phyloP scores from a whole-genome alignment of 92 coral and sea anemone species.

The Diadumene lineata region DNA sequence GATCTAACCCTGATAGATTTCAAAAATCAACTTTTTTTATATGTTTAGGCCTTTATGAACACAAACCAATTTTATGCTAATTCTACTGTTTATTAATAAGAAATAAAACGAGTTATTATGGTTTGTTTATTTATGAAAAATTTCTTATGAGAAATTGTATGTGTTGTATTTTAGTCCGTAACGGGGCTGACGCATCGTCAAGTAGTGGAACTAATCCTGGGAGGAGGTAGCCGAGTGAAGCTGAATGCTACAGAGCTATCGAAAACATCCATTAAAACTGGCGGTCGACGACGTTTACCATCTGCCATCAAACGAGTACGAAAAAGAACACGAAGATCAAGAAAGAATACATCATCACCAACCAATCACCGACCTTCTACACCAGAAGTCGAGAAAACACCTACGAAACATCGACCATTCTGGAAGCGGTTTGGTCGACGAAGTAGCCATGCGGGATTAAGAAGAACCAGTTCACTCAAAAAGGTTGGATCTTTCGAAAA shows the following conservation, averaged over 20 bases:
- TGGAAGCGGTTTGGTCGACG: slow-evolving; percentile 83
- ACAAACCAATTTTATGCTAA: no score
- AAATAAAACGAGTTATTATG: no score
- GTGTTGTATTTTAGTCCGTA: slow-evolving; percentile 55
- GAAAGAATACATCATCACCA: slow-evolving; percentile 64
- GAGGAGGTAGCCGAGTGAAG: slow-evolving; percentile 76
- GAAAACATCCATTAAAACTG: slow-evolving; percentile 94
- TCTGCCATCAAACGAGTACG: slow-evolving; percentile 81
- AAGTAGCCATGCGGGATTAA: slow-evolving; percentile 61
- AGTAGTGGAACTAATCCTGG: slow-evolving; percentile 81
- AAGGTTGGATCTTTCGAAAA: slow-evolving; percentile 78
- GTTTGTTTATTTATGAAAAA: no score
- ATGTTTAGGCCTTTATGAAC: no score
- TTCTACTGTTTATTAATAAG: not conserved
- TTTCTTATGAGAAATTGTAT: not conserved
- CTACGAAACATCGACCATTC: slow-evolving; percentile 75
- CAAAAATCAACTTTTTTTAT: no score
- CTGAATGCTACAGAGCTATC: slow-evolving; percentile 87
- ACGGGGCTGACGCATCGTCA: slow-evolving; percentile 94
- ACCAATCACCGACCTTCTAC: slow-evolving; percentile 48
- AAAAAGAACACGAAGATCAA: slow-evolving; percentile 58
- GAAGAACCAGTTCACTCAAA: slow-evolving; percentile 78
- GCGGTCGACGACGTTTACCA: slow-evolving; percentile 83
- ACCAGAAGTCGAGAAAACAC: slow-evolving; percentile 65
- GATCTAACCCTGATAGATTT: no score